Evolutionary conservation across 2,888 invertebrate species (phyloP), one percentile per base, ranked within the genome.

Genomic region (Volucella bombylans): DNA sequence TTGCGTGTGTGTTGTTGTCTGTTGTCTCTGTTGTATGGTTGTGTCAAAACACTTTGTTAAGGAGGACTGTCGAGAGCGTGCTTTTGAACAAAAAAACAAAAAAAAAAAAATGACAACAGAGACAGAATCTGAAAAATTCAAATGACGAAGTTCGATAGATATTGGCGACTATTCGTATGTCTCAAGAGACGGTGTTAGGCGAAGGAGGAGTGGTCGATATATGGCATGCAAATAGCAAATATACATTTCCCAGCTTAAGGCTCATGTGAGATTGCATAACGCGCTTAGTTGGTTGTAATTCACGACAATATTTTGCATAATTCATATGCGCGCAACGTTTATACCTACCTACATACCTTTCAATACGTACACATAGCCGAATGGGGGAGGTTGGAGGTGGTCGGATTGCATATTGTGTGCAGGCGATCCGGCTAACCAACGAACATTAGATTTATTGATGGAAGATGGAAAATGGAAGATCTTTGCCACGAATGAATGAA

Each of bases 221-320:
- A 77, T 81, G 85, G 76, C 85, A 85, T 85, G 85, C 85, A 85
- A 85, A 85, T 85, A 57, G 85, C 85, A 85, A 85, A 85, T 85
- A 57, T 50, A 72, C 81, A 81, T 76, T 85, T 85, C 85, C 76
- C 85, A 85, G 85, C 85, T 85, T 72, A 81, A 85, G 85, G 85
- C 85, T 69, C 81, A 85, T 85, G 81, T 81, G 85, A 74, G 80
- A 77, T 85, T 85, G 81, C 85, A 81, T 81, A 85, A 85, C 85
- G 67, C 74, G 85, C 81, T 77, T 85, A 85, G 85, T 81, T 85
- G 85, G 85, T 59, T 85, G 85, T 85, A 85, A 85, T 85, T 85
- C 85, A 85, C 85, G 85, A 85, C 85, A 81, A 85, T 81, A 85
- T 85, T 85, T 85, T 85, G 85, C 85, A 85, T 85, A 85, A 85